These are phyloP conservation scores for Siniperca scherzeri DNA, from an alignment of 2,797 vertebrate genomes.

Conservation along the genomic window DNA sequence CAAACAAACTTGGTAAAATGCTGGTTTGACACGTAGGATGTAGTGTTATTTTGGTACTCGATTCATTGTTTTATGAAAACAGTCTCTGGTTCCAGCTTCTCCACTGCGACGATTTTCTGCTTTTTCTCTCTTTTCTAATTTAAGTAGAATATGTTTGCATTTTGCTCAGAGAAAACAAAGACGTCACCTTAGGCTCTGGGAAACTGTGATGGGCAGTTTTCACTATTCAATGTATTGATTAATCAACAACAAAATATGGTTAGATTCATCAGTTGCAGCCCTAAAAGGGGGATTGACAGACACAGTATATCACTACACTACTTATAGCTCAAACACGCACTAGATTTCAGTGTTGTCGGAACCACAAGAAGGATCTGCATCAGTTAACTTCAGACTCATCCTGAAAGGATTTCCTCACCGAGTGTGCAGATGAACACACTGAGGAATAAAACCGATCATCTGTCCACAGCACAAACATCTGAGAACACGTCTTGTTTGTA, in stretches of 20 bases:
- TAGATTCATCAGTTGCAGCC: neutral
- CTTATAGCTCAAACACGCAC: neutral
- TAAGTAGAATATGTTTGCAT: neutral
- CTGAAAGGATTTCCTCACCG: neutral
- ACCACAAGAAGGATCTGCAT: neutral
- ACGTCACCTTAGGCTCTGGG: too few species aligned
- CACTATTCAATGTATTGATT: neutral
- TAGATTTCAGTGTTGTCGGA: constrained; percentile 2
- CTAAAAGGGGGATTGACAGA: neutral
- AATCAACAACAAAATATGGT: neutral
- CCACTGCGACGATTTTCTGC: too few species aligned
- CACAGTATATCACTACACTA: too few species aligned
- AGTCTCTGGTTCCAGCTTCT: too few species aligned
- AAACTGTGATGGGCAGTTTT: too few species aligned
- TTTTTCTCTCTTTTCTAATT: neutral
- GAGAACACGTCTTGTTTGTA: neutral
- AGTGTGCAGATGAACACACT: neutral
- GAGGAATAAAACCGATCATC: neutral
- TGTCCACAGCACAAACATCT: neutral
- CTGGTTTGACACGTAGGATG: too few species aligned
- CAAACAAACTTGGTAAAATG: too few species aligned
- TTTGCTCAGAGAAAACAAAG: too few species aligned
- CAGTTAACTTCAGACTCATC: neutral
- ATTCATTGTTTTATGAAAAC: too few species aligned
- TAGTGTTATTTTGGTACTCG: too few species aligned